A percentile compares a stretch with the other conserved stretches of the same genome.
Evolutionary conservation across 2,797 vertebrate genomes (phyloP).

Genomic region (Ctenosaura bakeri): DNA sequence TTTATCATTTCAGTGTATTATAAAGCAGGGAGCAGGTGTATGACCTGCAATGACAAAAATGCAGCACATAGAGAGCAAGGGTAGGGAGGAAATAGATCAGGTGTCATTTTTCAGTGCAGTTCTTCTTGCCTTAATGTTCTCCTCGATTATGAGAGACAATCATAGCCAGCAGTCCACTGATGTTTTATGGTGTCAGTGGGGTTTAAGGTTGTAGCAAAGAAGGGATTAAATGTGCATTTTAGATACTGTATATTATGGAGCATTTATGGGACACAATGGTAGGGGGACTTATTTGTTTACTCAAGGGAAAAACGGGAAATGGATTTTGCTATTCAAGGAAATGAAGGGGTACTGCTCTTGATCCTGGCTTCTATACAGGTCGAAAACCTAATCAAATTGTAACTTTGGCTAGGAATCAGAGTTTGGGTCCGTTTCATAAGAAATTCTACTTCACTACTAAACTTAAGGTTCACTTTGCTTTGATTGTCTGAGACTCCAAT

Average conservation of each 20-base stretch:
- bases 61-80: conserved; percentile 3
- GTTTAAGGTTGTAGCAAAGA: conserved; percentile 61
- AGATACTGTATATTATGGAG: conserved; percentile 35
- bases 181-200: conserved; percentile 68
- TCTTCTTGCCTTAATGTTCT: conserved; percentile 67
- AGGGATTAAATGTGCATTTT: conserved; percentile 36
- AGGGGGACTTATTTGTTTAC: conserved; percentile 52
- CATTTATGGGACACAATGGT: conserved; percentile 53
- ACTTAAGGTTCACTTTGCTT: background rate
- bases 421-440: conserved; percentile 24
- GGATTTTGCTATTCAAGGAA: conserved; percentile 32
- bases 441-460: background rate
- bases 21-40: conserved; percentile 65
- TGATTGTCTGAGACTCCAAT: background rate
- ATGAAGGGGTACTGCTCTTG: conserved; percentile 38
- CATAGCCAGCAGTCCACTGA: background rate
- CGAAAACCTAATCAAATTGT: conserved; percentile 43
- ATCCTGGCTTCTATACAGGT: conserved; percentile 52
- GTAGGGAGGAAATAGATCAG: conserved; percentile 61
- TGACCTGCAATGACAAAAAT: conserved; percentile 66
- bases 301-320: conserved; percentile 62
- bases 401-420: conserved; percentile 49
- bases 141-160: conserved; percentile 62
- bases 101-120: conserved; percentile 64
- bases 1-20: conserved; percentile 58